A percentile compares a stretch with the other conserved stretches of the same genome.
phyloP scores from a whole-genome alignment of 2,113 vertebrate genomes.

The Malurus alboscapulatus region DNA sequence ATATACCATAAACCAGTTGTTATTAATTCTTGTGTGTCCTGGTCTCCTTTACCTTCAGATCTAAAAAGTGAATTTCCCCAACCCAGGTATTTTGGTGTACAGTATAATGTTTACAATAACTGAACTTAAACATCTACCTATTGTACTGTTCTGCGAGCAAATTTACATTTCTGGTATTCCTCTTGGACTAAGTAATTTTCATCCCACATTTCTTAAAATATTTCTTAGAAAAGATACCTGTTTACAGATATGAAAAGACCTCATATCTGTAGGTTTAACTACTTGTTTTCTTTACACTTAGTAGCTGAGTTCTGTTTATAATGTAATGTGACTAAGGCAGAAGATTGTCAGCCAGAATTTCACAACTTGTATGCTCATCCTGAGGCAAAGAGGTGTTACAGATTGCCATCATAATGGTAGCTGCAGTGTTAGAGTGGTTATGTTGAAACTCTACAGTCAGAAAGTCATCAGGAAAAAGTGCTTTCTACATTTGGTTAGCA shows the following conservation, averaged over 20 bases:
- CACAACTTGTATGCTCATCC: background rate
- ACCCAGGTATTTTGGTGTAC: rapidly evolving
- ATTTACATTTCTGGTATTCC: background rate
- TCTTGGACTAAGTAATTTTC: background rate
- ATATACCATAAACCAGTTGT: background rate
- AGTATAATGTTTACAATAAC: background rate
- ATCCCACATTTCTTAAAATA: background rate
- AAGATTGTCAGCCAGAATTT: background rate
- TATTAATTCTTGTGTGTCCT: background rate
- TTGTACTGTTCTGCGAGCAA: background rate
- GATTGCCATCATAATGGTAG: background rate
- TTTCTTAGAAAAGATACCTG: background rate
- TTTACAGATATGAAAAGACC: background rate
- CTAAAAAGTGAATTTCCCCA: background rate
- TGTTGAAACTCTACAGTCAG: background rate
- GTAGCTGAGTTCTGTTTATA: background rate
- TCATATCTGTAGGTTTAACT: background rate
- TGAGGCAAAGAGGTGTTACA: background rate
- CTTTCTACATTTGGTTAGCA: background rate
- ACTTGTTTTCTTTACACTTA: background rate
- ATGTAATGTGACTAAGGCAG: background rate
- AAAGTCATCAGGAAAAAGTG: background rate
- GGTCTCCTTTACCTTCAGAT: background rate
- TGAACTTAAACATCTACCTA: background rate
- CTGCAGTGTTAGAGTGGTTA: background rate